Percentiles rank a stretch among this genome's conserved stretches.
Conservation (phyloP, 2,113 vertebrate genomes). For the Andinoacara biseriatus region DNA sequence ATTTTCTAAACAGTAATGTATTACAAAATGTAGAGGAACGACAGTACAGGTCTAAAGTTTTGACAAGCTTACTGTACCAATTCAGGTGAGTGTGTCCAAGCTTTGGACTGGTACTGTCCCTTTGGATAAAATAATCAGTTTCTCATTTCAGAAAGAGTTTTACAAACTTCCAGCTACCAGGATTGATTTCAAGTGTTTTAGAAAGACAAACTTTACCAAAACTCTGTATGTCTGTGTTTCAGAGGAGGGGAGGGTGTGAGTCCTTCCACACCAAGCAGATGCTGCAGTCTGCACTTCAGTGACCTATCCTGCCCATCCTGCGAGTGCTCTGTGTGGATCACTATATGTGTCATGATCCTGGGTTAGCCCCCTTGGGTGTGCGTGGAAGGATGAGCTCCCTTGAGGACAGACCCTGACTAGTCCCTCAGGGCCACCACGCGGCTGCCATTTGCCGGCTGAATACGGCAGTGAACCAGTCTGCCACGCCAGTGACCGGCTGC, state of each 20-base stretch:
- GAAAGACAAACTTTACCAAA: neutral
- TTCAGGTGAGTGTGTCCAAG: too few species aligned
- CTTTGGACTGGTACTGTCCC: neutral
- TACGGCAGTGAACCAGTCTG: slow-evolving; percentile 46
- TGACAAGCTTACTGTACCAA: too few species aligned
- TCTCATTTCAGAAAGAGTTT: neutral
- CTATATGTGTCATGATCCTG: slow-evolving; percentile 40
- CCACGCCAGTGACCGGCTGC: slow-evolving; percentile 53
- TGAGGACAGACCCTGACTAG: slow-evolving; percentile 60
- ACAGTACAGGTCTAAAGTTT: too few species aligned
- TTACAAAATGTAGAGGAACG: neutral
- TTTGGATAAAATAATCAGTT: rapidly evolving
- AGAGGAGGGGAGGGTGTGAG: neutral
- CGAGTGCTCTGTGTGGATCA: slow-evolving; percentile 31
- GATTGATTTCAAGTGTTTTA: neutral
- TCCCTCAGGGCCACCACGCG: slow-evolving; percentile 50
- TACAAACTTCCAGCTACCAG: neutral
- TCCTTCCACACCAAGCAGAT: slow-evolving; percentile 64
- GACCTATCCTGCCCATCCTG: slow-evolving; percentile 53
- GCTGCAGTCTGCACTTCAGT: slow-evolving; percentile 58
- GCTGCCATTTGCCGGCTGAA: slow-evolving; percentile 61
- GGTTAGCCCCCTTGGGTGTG: slow-evolving; percentile 51
- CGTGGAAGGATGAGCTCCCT: slow-evolving; percentile 60
- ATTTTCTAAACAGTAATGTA: neutral
- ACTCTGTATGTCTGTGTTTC: neutral